phyloP scores from a whole-genome alignment of 2,113 vertebrate species.

The Merops nubicus region DNA sequence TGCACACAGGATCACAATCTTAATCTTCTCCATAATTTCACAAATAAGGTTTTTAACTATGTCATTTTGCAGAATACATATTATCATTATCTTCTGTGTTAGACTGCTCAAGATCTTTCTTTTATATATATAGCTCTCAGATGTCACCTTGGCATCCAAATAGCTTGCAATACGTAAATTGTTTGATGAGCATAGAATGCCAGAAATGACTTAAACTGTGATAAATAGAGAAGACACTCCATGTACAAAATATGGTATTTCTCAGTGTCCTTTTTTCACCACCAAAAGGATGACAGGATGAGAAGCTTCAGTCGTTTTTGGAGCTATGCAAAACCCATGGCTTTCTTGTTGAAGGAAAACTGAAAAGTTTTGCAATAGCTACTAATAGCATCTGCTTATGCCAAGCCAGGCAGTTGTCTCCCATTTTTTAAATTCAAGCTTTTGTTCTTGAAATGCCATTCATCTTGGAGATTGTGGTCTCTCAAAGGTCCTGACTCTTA shows the following conservation, averaged over 20 bases:
- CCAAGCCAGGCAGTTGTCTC: not conserved
- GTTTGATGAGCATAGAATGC: not conserved
- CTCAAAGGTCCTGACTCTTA: not conserved
- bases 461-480: not conserved
- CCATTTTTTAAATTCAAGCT: not conserved
- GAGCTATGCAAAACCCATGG: not conserved
- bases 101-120: not conserved
- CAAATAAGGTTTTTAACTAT: not conserved
- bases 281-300: not conserved
- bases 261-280: not conserved
- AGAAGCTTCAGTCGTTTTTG: not conserved
- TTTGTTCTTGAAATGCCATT: not conserved
- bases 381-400: not conserved
- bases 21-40: not conserved
- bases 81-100: not conserved
- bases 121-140: not conserved
- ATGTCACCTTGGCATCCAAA: not conserved
- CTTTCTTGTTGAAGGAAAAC: not conserved
- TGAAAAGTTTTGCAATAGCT: not conserved
- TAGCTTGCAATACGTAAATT: not conserved
- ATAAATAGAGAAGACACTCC: not conserved
- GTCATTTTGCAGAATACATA: not conserved
- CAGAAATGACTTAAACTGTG: not conserved
- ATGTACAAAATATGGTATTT: not conserved
- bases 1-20: not conserved